Conservation (phyloP, 2,797 vertebrate species). For the Luscinia megarhynchos region DNA sequence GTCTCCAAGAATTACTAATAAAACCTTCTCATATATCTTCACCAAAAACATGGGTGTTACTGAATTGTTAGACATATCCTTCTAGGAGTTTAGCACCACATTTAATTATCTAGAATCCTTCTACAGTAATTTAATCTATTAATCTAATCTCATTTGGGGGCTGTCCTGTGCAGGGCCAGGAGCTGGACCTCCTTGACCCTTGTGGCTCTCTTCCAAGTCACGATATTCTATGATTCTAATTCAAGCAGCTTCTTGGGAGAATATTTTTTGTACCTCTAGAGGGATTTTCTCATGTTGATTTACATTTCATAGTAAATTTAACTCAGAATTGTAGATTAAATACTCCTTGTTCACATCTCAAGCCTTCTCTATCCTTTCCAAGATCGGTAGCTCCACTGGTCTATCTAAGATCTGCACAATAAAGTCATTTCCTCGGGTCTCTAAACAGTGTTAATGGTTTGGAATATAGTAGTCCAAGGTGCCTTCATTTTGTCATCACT, state of each 20-base stretch:
- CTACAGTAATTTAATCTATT: not conserved
- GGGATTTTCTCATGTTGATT: not conserved
- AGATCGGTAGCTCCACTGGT: not conserved
- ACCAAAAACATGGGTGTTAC: not conserved
- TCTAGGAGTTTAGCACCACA: not conserved
- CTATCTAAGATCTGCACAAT: not conserved
- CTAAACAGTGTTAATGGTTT: not conserved
- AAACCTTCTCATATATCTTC: not conserved
- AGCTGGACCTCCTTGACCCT: not conserved
- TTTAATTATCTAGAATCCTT: not conserved
- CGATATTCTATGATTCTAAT: fast-evolving
- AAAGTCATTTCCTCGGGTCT: not conserved
- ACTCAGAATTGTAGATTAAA: not conserved
- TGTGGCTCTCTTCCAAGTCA: not conserved
- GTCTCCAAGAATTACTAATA: not conserved
- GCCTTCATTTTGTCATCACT: not conserved
- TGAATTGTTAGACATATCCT: not conserved
- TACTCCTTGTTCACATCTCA: not conserved
- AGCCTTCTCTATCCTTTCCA: not conserved
- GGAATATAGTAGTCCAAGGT: not conserved
- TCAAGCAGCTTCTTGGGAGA: not conserved
- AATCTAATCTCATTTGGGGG: not conserved
- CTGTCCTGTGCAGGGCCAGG: not conserved
- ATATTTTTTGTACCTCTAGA: not conserved
- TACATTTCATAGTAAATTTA: not conserved